Evolutionary conservation across 2,888 invertebrate species (phyloP), one percentile per base, ranked within the genome.

Genomic region (Nezara viridula): DNA sequence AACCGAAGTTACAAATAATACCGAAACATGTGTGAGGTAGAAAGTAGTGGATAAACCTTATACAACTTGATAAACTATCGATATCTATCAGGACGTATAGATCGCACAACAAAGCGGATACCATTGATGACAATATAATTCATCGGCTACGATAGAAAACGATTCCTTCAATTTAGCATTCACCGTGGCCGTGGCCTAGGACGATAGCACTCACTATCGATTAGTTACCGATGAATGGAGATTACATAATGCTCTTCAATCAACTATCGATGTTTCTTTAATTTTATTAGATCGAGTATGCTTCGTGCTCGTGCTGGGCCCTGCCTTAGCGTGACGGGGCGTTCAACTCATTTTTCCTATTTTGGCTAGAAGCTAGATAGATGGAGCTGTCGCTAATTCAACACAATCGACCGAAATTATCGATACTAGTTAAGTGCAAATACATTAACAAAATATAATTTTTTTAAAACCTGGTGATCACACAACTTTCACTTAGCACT

Each of bases 241-340:
- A 37, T 73, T 73, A 24, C 66, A 73, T 73, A 73, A 73, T 32
- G 66, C 21, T 9, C 27, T 27, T 60, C 55, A 55, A 55, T 73
- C 32, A 66, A 66, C 3, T 19, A 73, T 73, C 66, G 66, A 73
- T 73, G 16, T 73, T 37, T 37, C 37, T 73, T 37, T 73, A 73
- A 73, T 73, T 73, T 73, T 73, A 73, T 73, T 73, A 37, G 66
- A 60, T 60, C 14, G 60, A 60, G 60, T 27, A 27, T 60, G 19
- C 60, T n/a, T n/a, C 60, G n/a, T 60, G 60, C 37, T 32, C 24
- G 16, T 12, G 27, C 14, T 12, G 27, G 32, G 32, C 66, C 24
- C 1, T 32, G 16, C 27, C 60, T 73, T 73, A 27, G 32, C 32
- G 66, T 73, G 66, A 37, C 32, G 66, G 37, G 37, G 21, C 37